Conservation (phyloP, 2,888 invertebrate species). For the Empis stercorea region DNA sequence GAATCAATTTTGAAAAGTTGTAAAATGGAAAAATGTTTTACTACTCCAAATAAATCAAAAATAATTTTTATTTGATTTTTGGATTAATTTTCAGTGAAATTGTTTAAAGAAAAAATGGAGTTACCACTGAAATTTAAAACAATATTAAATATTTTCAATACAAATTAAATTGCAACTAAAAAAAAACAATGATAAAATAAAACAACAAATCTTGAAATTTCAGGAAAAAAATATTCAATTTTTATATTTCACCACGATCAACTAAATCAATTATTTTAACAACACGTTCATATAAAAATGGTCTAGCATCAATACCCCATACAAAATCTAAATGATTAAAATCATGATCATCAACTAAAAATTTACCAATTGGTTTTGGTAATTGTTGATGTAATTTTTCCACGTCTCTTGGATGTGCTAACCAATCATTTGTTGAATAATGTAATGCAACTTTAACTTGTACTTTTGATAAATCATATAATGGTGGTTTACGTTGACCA, state of each 20-base stretch:
- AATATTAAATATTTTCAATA: too few relatives aligned
- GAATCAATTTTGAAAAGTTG: too few relatives aligned
- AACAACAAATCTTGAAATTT: too few relatives aligned
- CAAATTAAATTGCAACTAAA: too few relatives aligned
- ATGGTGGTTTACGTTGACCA: conserved; percentile 45
- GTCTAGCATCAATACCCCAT: conserved; percentile 50
- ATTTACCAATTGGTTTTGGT: conserved; percentile 33
- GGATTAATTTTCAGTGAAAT: too few relatives aligned
- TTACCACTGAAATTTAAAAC: too few relatives aligned
- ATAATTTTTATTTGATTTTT: too few relatives aligned
- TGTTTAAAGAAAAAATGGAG: too few relatives aligned
- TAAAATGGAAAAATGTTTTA: too few relatives aligned
- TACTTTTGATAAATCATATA: conserved; percentile 44
- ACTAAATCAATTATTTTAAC: conserved; percentile 39
- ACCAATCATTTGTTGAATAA: conserved; percentile 51
- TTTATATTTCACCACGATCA: conserved; percentile 13
- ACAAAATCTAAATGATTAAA: conserved; percentile 62
- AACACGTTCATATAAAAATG: conserved; percentile 44
- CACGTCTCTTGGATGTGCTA: conserved; percentile 43
- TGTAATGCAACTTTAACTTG: conserved; percentile 50
- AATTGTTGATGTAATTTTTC: conserved; percentile 31
- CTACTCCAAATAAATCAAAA: too few relatives aligned
- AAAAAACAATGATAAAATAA: too few relatives aligned
- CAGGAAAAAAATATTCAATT: not conserved
- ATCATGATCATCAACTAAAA: conserved; percentile 40